phyloP scores from a whole-genome alignment of 1,140 invertebrate genomes.

The Coptotermes formosanus region DNA sequence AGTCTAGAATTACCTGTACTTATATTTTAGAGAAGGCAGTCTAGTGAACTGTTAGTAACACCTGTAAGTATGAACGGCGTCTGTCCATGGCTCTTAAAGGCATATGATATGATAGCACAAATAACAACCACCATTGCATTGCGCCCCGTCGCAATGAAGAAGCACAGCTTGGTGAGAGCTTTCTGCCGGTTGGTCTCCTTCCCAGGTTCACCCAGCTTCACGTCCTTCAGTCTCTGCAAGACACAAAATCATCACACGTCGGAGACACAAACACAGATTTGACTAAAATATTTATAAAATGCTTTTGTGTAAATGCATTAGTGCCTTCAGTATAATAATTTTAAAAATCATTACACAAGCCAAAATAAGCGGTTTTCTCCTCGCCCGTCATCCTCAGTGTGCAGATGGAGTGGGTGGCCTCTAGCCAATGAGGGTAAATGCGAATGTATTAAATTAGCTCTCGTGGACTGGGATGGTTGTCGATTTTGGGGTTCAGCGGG shows the following conservation, averaged over 20 bases:
- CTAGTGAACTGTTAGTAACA: slow-evolving; percentile 24
- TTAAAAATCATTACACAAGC: too few species aligned
- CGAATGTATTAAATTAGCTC: too few species aligned
- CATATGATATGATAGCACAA: slow-evolving; percentile 39
- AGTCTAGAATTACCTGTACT: too few species aligned
- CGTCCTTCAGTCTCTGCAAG: slow-evolving; percentile 65
- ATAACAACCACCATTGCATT: slow-evolving; percentile 47
- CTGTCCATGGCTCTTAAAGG: slow-evolving; percentile 39
- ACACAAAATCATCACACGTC: not conserved
- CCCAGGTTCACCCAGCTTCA: slow-evolving; percentile 46
- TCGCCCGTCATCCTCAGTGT: too few species aligned
- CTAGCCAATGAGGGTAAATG: too few species aligned
- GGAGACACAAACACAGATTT: not conserved
- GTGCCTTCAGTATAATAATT: too few species aligned
- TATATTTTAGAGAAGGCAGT: too few species aligned
- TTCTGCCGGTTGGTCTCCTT: slow-evolving; percentile 12
- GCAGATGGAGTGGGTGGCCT: too few species aligned
- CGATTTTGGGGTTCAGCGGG: too few species aligned
- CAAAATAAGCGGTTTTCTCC: too few species aligned
- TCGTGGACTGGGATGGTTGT: too few species aligned
- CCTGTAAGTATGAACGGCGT: slow-evolving; percentile 44
- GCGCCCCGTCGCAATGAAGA: slow-evolving; percentile 36
- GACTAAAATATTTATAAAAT: not conserved
- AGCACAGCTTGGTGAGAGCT: slow-evolving; percentile 21
- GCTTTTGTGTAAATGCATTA: not conserved